A percentile compares a stretch with the other conserved stretches of the same genome.
Evolutionary conservation across 2,888 invertebrate species (phyloP).

Genomic region (Esperia sulphurella): DNA sequence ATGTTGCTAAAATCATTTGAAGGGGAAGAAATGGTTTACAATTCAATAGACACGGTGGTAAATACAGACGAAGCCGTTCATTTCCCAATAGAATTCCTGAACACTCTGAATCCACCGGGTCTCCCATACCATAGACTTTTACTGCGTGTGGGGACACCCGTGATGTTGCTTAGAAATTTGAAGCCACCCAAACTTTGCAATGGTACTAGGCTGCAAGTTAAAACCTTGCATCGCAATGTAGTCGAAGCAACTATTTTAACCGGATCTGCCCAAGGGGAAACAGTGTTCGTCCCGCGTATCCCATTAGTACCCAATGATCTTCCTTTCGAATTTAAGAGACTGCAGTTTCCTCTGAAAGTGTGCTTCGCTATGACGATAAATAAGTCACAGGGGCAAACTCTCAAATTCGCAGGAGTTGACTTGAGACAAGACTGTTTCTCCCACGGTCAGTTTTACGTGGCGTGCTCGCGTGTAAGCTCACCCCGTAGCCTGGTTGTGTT

Average conservation of each 20-base stretch:
- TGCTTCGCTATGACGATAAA: conserved; percentile 21
- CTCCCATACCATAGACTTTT: conserved; percentile 20
- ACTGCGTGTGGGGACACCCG: conserved; percentile 19
- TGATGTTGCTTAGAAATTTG: conserved; percentile 20
- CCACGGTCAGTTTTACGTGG: conserved; percentile 10
- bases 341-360: conserved; percentile 24
- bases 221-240: conserved; percentile 17
- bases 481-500: too few relatives aligned
- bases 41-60: conserved; percentile 21
- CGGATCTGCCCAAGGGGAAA: conserved; percentile 20
- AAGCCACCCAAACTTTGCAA: conserved; percentile 21
- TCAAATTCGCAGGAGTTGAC: conserved; percentile 20
- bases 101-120: conserved; percentile 25
- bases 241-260: conserved; percentile 24
- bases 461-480: conserved; percentile 12
- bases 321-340: conserved; percentile 22
- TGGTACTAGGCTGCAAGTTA: conserved; percentile 16
- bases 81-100: conserved; percentile 25
- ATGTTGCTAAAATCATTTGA: conserved; percentile 19
- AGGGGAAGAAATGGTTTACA: conserved; percentile 15
- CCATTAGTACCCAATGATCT: conserved; percentile 27
- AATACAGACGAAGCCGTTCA: conserved; percentile 17
- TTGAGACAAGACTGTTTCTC: conserved; percentile 4
- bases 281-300: conserved; percentile 26
- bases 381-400: conserved; percentile 21